A percentile compares a stretch with the other conserved stretches of the same genome.
Conservation (phyloP, 1,140 invertebrate genomes). For the Bicyclus anynana region DNA sequence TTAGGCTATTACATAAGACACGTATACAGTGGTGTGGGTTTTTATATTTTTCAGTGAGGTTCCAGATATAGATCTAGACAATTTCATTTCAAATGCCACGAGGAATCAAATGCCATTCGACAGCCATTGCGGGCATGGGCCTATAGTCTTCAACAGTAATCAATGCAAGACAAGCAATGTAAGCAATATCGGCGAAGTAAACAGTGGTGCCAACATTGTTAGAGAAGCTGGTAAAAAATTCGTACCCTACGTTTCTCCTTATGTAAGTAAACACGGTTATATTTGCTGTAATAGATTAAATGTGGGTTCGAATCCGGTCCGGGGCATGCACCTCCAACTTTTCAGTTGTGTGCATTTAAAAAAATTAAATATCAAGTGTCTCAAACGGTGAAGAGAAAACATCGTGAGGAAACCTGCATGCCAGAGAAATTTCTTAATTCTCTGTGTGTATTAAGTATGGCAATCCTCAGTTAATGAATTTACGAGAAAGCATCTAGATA, state of each 20-base stretch:
- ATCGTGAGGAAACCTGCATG: too few relatives aligned
- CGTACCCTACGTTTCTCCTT: slow-evolving; percentile 56
- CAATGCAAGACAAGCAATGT: slow-evolving; percentile 29
- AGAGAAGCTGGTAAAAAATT: slow-evolving; percentile 39
- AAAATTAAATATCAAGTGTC: too few relatives aligned
- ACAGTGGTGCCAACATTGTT: slow-evolving; percentile 29
- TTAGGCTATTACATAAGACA: too few relatives aligned
- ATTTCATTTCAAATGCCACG: slow-evolving; percentile 33
- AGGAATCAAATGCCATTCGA: slow-evolving; percentile 47
- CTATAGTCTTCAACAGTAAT: slow-evolving; percentile 43
- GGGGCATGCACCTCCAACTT: too few relatives aligned
- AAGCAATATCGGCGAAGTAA: slow-evolving; percentile 25
- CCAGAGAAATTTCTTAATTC: too few relatives aligned
- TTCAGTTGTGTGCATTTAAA: too few relatives aligned
- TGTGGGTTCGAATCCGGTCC: too few relatives aligned
- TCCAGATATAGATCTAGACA: slow-evolving; percentile 24
- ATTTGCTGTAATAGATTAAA: not conserved
- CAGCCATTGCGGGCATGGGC: slow-evolving; percentile 51
- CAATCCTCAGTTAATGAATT: too few relatives aligned
- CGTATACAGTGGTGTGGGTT: too few relatives aligned
- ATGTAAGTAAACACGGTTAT: slow-evolving; percentile 54
- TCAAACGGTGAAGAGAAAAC: too few relatives aligned
- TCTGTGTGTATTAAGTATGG: too few relatives aligned
- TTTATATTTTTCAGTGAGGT: slow-evolving; percentile 36
- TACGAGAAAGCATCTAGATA: too few relatives aligned